phyloP scores from a whole-genome alignment of 2,888 invertebrate species.

The Eupsilia transversa region DNA sequence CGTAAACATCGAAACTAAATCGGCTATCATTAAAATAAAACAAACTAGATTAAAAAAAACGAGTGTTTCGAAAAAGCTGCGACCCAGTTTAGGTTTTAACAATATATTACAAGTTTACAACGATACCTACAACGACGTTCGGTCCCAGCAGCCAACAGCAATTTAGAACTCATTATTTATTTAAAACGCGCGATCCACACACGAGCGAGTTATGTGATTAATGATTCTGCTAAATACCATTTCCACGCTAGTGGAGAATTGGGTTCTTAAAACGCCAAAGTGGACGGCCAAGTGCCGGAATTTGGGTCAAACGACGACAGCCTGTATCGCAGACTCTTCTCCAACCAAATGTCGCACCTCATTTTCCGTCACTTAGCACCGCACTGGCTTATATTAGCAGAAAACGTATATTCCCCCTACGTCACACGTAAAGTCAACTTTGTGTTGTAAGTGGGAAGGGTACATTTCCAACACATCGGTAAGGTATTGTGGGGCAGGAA shows the following conservation, averaged over 20 bases:
- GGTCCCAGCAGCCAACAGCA: slow-evolving; percentile 57
- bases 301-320: slow-evolving; percentile 83
- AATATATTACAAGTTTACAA: slow-evolving; percentile 45
- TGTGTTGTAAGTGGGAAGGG: slow-evolving; percentile 51
- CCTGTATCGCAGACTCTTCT: slow-evolving; percentile 78
- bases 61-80: slow-evolving; percentile 28
- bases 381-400: slow-evolving; percentile 68
- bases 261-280: slow-evolving; percentile 75
- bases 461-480: slow-evolving; percentile 40
- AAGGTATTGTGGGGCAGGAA: slow-evolving; percentile 51
- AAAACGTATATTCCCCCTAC: slow-evolving; percentile 60
- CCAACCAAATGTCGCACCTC: slow-evolving; percentile 84
- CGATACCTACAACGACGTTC: slow-evolving; percentile 38
- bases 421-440: slow-evolving; percentile 63
- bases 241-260: slow-evolving; percentile 68
- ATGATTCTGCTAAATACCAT: slow-evolving; percentile 63
- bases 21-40: neutral
- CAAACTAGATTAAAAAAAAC: slow-evolving; percentile 39
- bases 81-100: slow-evolving; percentile 53
- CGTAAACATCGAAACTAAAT: slow-evolving; percentile 4
- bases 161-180: slow-evolving; percentile 67
- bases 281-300: slow-evolving; percentile 75
- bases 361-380: slow-evolving; percentile 83
- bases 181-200: slow-evolving; percentile 61
- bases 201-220: slow-evolving; percentile 60